Evolutionary conservation across 2,797 vertebrate genomes (phyloP).

Genomic region (Mormyrops attenuatus): DNA sequence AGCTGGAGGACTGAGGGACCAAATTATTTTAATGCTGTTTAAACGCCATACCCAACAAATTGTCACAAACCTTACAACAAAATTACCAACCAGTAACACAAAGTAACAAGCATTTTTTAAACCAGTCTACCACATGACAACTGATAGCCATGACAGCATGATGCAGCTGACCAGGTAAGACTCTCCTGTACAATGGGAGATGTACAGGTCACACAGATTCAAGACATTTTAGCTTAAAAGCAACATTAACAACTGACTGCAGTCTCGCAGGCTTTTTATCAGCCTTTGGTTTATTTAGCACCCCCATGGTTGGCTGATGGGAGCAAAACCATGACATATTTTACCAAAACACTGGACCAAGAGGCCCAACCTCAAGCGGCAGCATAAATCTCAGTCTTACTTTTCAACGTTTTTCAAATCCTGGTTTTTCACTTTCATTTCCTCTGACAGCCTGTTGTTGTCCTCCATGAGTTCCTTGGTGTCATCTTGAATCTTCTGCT

Average conservation of each 20-base stretch:
- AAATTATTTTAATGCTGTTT: background rate
- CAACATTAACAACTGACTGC: background rate
- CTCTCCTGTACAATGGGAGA: background rate
- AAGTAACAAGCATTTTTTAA: background rate
- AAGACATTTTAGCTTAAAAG: background rate
- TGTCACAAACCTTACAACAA: background rate
- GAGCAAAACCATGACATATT: background rate
- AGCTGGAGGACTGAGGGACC: background rate
- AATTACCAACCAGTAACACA: background rate
- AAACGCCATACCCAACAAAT: background rate
- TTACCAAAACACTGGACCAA: background rate
- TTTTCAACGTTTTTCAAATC: constrained; percentile 83
- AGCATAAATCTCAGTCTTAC: constrained; percentile 55
- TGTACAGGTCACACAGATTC: background rate
- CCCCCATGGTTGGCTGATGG: background rate
- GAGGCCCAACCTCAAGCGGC: background rate
- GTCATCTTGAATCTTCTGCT: constrained; percentile 77
- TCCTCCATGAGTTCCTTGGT: constrained; percentile 80
- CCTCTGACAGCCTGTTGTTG: constrained; percentile 68
- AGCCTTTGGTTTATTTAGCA: background rate
- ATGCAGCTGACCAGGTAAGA: background rate
- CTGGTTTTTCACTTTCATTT: constrained; percentile 78
- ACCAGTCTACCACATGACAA: background rate
- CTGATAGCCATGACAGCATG: background rate
- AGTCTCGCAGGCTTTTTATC: background rate